Conservation (phyloP, 2,888 invertebrate genomes). For the Electrophaes corylata region DNA sequence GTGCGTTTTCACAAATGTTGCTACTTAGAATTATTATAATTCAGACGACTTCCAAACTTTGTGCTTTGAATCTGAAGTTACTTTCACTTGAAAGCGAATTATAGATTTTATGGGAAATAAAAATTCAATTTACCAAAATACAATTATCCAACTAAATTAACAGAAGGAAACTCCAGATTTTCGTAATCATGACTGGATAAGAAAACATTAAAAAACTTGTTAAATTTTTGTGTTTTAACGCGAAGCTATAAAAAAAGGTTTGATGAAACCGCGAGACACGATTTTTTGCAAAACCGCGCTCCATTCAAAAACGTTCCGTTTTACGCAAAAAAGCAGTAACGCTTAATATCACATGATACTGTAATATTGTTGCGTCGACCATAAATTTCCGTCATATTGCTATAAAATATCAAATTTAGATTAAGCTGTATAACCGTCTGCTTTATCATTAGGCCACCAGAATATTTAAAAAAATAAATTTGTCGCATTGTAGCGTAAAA, state of each 20-base stretch:
- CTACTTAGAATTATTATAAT: slow-evolving; percentile 64
- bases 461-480: slow-evolving; percentile 21
- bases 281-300: slow-evolving; percentile 23
- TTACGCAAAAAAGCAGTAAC: slow-evolving; percentile 33
- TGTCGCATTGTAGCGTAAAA: slow-evolving; percentile 13
- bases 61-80: slow-evolving; percentile 52
- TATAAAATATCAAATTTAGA: slow-evolving; percentile 60
- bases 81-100: slow-evolving; percentile 63
- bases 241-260: slow-evolving; percentile 23
- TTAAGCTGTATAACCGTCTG: slow-evolving; percentile 53
- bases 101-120: background rate
- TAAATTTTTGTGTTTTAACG: slow-evolving; percentile 2
- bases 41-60: slow-evolving; percentile 55
- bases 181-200: background rate
- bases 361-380: slow-evolving; percentile 24
- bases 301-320: slow-evolving; percentile 40
- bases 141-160: background rate
- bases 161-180: background rate
- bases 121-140: background rate
- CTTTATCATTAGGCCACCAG: slow-evolving; percentile 44
- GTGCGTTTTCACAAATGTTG: slow-evolving; percentile 66
- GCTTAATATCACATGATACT: slow-evolving; percentile 30
- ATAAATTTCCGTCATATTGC: slow-evolving; percentile 50
- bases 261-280: slow-evolving; percentile 17
- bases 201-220: background rate